These are phyloP conservation scores for Ips nitidus DNA, from an alignment of 1,140 invertebrate species.

Conservation along the genomic window DNA sequence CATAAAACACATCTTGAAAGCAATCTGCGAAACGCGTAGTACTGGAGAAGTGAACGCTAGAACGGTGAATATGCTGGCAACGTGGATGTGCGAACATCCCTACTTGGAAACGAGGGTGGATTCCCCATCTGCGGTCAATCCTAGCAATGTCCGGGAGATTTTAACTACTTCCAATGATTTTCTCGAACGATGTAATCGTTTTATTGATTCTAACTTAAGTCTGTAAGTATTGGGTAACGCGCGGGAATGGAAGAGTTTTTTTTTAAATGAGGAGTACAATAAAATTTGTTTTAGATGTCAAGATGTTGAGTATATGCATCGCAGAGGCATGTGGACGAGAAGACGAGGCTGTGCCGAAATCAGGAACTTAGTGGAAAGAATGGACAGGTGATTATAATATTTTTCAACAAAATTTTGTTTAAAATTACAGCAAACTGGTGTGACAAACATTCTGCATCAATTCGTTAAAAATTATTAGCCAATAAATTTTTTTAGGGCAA, in stretches of 20 bases:
- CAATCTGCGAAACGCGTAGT: constrained; percentile 59
- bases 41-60: constrained; percentile 59
- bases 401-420: not conserved
- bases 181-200: constrained; percentile 22
- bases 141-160: constrained; percentile 13
- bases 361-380: constrained; percentile 30
- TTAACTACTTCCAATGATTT: constrained; percentile 22
- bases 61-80: constrained; percentile 63
- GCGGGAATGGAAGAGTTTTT: not conserved
- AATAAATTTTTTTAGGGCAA: not conserved
- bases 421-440: not conserved
- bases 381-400: constrained; percentile 20
- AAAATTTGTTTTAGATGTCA: constrained; percentile 19
- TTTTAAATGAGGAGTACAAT: not conserved
- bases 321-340: constrained; percentile 32
- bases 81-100: constrained; percentile 70
- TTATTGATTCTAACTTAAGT: constrained; percentile 9
- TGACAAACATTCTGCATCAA: too few relatives aligned
- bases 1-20: constrained; percentile 61
- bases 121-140: not conserved
- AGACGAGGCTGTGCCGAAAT: constrained; percentile 27
- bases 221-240: not conserved
- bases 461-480: too few relatives aligned
- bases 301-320: constrained; percentile 29
- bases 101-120: constrained; percentile 50